These are phyloP conservation scores for Ormyrus pomaceus DNA, from an alignment of 2,888 invertebrate genomes.

Conservation along the genomic window DNA sequence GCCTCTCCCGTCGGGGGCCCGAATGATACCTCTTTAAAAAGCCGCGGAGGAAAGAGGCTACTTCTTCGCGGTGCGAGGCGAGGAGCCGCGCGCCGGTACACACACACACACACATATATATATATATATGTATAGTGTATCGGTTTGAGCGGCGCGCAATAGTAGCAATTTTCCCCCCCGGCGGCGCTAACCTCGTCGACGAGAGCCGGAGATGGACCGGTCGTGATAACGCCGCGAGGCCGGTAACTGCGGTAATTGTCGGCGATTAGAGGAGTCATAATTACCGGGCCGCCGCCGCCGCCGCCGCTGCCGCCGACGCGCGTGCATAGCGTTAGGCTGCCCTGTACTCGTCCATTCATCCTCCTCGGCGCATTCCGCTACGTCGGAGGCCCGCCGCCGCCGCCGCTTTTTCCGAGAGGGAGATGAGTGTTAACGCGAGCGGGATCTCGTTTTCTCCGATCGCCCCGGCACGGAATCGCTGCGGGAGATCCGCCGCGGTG, in stretches of 20 bases:
- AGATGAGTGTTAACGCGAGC: conserved; percentile 29
- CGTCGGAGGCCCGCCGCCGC: background rate
- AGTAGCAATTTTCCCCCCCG: conserved; percentile 49
- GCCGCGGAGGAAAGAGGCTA: conserved; percentile 5
- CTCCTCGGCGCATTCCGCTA: conserved; percentile 47
- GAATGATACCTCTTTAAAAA: conserved; percentile 49
- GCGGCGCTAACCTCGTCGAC: conserved; percentile 49
- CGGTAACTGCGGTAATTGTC: conserved; percentile 74
- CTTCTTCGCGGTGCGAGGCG: too few relatives aligned
- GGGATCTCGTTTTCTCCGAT: conserved; percentile 42
- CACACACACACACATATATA: too few relatives aligned
- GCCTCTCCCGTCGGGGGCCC: background rate
- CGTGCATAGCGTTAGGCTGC: conserved; percentile 64
- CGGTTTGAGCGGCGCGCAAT: conserved; percentile 28
- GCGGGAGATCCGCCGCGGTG: background rate
- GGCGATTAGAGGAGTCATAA: conserved; percentile 74
- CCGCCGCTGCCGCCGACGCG: conserved; percentile 44
- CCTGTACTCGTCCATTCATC: conserved; percentile 67
- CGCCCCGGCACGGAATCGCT: conserved; percentile 23
- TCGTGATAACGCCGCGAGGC: conserved; percentile 71
- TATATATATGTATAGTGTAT: background rate
- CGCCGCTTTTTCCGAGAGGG: background rate
- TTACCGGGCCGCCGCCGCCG: conserved; percentile 61
- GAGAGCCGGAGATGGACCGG: conserved; percentile 67
- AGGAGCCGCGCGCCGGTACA: too few relatives aligned